These are phyloP conservation scores for Sericinus montela DNA, from an alignment of 2,888 invertebrate species.

Conservation along the genomic window DNA sequence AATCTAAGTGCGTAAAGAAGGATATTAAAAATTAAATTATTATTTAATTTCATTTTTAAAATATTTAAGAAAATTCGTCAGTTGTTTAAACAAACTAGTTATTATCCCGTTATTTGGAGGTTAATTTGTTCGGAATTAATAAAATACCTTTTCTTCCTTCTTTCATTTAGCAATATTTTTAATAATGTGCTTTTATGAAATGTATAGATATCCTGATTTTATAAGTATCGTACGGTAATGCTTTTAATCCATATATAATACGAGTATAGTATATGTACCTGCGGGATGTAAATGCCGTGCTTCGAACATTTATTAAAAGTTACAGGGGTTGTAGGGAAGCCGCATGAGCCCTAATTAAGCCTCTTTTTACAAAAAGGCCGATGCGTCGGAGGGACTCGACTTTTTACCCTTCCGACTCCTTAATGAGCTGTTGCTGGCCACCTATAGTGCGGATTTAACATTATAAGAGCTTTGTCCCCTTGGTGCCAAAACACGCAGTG, in stretches of 20 bases:
- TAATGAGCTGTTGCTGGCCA: conserved; percentile 71
- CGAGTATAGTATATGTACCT: conserved; percentile 15
- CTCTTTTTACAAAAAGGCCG: conserved; percentile 73
- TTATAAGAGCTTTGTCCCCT: conserved; percentile 27
- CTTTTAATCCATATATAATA: conserved; percentile 7
- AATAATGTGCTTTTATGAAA: no score
- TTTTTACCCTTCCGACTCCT: conserved; percentile 74
- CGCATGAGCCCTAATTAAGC: conserved; percentile 78
- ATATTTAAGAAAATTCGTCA: no score
- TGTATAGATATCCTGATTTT: neutral
- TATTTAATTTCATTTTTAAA: no score
- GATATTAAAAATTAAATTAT: no score
- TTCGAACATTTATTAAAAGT: conserved; percentile 78
- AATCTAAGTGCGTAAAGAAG: no score
- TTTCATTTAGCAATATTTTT: no score
- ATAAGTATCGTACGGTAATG: neutral
- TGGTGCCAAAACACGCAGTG: conserved; percentile 11
- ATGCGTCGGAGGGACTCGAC: conserved; percentile 59
- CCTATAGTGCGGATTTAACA: conserved; percentile 62
- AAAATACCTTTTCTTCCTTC: no score
- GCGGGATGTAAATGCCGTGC: conserved; percentile 51
- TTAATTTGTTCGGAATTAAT: no score
- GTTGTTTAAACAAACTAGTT: no score
- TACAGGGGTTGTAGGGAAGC: conserved; percentile 76
- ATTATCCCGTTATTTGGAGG: no score